Base-by-base conservation (phyloP, 2,888 invertebrate genomes). In the Melitaea athalia region DNA sequence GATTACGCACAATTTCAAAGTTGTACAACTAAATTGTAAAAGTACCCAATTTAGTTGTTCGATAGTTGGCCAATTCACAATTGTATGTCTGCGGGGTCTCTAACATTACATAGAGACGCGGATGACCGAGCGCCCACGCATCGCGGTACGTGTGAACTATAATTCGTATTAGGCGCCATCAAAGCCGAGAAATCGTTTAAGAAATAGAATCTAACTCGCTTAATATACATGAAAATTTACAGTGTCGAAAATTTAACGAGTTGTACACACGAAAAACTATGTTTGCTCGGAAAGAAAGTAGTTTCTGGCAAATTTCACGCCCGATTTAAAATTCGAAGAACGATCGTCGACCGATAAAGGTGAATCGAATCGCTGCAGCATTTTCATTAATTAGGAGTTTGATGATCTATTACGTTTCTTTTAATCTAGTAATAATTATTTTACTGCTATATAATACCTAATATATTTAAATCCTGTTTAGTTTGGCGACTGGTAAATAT, bases 331-430 rank as follows among this genome's bases (percentile, higher is more conserved):
- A 79, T 81, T 78, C 74, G 78, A 82, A 77, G 70, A 79, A 77
- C 73, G 75, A 75, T 77, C 75, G 72, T 69, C 69, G 75, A 76
- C 76, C 79, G 75, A 77, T 78, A 81, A 76, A 78, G 78, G 78
- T 70, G 72, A 79, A 79, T 78, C 68, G 71, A 80, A 77, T 80
- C 78, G 77, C 72, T 79, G 77, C 74, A 76, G 75, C 73, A 81
- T 85, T 84, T 79, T 79, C 79, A 85, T 85, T 82, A 83, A 88
- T 87, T 84, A 84, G 59, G 72, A 78, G 89, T 81, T 86, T 84
- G 79, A 76, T 72, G 86, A 83, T 85, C 87, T 77, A 68, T 74
- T 59, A 42, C 53, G 75, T 73, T 75, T 70, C 75, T 77, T 72
- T 69, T 63, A 78, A 79, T 79, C 75, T 74, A 73, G 79, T 78